Conservation (phyloP, 2,797 vertebrate genomes). For the Chelon auratus region DNA sequence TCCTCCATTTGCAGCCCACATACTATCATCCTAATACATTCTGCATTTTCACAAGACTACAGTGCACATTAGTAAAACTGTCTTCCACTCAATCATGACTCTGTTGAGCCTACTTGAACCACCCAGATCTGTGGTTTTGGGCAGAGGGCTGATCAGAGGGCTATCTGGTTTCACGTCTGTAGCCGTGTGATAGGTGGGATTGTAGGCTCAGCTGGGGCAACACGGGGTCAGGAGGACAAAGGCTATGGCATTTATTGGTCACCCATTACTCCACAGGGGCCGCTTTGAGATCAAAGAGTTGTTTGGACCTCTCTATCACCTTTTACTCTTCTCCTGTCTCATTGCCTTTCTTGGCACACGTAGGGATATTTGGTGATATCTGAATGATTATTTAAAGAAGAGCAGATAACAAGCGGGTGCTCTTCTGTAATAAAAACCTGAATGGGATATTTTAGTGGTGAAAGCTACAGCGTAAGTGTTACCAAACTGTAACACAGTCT, state of each 20-base stretch:
- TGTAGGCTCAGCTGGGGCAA: conserved; percentile 40
- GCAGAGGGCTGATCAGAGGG: conserved; percentile 21
- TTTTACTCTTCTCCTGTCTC: conserved; percentile 32
- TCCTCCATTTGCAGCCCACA: conserved; percentile 27
- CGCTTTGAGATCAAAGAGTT: conserved; percentile 76
- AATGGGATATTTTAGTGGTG: conserved; percentile 25
- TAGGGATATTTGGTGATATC: conserved; percentile 25
- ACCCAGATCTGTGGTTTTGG: conserved; percentile 29
- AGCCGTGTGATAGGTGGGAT: conserved; percentile 34
- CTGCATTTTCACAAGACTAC: conserved; percentile 2
- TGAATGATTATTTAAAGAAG: conserved; percentile 64
- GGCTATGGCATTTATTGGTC: conserved; percentile 73
- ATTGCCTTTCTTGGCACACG: conserved; percentile 15
- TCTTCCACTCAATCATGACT: conserved; percentile 7
- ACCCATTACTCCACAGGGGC: conserved; percentile 53
- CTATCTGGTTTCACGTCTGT: conserved; percentile 41
- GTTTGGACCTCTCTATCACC: conserved; percentile 61
- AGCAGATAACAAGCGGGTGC: conserved; percentile 35
- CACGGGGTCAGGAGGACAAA: conserved; percentile 73
- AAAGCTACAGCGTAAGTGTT: conserved; percentile 50
- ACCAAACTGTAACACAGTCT: conserved; percentile 33
- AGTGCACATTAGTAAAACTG: conserved; percentile 1
- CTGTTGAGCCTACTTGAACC: conserved; percentile 10
- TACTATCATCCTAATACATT: background rate
- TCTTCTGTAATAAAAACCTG: conserved; percentile 32